phyloP scores from a whole-genome alignment of 1,140 invertebrate species.

The Panulirus ornatus region DNA sequence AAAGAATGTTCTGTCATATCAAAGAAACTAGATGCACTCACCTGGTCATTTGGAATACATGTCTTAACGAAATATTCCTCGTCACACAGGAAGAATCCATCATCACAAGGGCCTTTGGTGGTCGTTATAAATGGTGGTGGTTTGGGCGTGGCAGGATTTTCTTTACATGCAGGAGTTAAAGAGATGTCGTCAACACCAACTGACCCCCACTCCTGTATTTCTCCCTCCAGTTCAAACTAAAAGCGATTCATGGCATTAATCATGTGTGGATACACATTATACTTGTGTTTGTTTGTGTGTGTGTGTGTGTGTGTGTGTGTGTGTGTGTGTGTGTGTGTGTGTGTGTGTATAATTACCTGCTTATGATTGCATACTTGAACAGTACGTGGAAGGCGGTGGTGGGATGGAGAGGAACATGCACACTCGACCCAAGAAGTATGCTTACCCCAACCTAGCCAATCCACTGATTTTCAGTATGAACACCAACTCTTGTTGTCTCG shows the following conservation, averaged over 20 bases:
- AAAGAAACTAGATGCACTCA: background rate
- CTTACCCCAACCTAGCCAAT: too few species aligned
- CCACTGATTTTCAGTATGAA: too few species aligned
- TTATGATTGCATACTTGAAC: too few species aligned
- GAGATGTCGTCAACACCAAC: slow-evolving; percentile 66
- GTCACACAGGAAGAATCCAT: slow-evolving; percentile 26
- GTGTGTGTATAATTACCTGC: background rate
- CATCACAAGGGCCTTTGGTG: slow-evolving; percentile 9
- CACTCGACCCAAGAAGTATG: too few species aligned
- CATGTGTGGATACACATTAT: background rate
- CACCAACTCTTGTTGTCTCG: too few species aligned
- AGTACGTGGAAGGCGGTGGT: background rate
- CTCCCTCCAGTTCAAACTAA: slow-evolving; percentile 20
- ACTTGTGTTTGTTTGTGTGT: too few species aligned
- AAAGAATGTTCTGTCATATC: too few species aligned
- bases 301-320: background rate
- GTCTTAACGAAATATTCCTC: background rate
- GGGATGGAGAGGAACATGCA: too few species aligned
- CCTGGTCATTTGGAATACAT: slow-evolving; percentile 35
- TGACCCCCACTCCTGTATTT: slow-evolving; percentile 25
- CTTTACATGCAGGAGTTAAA: slow-evolving; percentile 52
- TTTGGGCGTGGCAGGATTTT: background rate
- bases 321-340: too few species aligned
- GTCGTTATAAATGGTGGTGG: slow-evolving; percentile 28
- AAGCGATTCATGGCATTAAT: background rate